Percentiles rank a stretch among this genome's conserved stretches.
Conservation (phyloP, 35 echinoderm and acorn worm species). For the Chiridota heheva region DNA sequence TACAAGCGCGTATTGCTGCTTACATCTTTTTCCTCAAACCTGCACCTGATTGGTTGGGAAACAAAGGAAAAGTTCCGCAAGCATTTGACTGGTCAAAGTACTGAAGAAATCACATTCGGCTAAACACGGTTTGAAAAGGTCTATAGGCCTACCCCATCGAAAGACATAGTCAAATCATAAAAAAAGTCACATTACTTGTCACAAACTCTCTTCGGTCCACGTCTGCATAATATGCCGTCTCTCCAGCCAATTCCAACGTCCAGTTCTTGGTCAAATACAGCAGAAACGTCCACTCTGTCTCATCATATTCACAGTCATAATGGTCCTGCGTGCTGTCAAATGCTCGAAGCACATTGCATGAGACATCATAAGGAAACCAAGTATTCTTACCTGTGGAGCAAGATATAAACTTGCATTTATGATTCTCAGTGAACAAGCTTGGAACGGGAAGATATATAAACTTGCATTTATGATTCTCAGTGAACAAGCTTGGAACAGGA, state of each 20-base stretch:
- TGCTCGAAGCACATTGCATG: slow-evolving; percentile 78
- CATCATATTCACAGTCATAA: slow-evolving; percentile 68
- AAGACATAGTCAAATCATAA: not conserved
- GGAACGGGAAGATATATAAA: too few relatives aligned
- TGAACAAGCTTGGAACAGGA: too few relatives aligned
- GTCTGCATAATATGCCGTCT: slow-evolving; percentile 71
- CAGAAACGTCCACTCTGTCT: slow-evolving; percentile 96
- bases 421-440: too few relatives aligned
- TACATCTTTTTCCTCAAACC: too few relatives aligned
- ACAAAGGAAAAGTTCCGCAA: not conserved
- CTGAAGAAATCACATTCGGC: not conserved
- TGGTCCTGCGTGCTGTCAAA: slow-evolving; percentile 83
- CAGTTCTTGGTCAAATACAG: slow-evolving; percentile 76
- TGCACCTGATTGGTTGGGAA: not conserved
- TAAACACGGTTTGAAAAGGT: not conserved
- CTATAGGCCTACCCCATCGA: not conserved
- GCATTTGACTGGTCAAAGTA: not conserved
- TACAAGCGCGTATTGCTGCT: too few relatives aligned
- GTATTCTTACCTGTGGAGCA: slow-evolving; percentile 38
- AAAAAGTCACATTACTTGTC: slow-evolving; percentile 52
- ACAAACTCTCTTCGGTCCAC: slow-evolving; percentile 62
- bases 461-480: too few relatives aligned
- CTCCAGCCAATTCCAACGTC: slow-evolving; percentile 62
- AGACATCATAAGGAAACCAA: slow-evolving; percentile 89
- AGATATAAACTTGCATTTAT: not conserved